A percentile compares a stretch with the other conserved stretches of the same genome.
Evolutionary conservation across 2,113 vertebrate genomes (phyloP).

Genomic region (Passer montanus): DNA sequence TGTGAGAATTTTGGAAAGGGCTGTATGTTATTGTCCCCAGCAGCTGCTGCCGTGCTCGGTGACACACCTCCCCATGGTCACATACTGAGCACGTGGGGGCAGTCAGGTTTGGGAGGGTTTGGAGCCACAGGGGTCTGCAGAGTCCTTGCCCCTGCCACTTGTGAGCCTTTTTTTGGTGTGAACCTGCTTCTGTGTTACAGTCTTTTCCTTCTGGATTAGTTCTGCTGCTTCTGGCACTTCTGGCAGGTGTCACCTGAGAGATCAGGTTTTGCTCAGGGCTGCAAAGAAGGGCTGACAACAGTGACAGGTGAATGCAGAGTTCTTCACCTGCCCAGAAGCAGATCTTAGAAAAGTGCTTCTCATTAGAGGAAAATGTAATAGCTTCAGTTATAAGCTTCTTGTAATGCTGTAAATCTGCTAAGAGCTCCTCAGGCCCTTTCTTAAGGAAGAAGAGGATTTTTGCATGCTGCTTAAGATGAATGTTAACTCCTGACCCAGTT

Average conservation of each 20-base stretch:
- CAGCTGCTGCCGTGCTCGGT: not conserved
- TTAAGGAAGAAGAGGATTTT: not conserved
- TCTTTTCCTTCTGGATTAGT: not conserved
- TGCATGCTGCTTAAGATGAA: not conserved
- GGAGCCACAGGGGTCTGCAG: not conserved
- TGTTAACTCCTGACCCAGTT: not conserved
- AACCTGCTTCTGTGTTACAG: fast-evolving
- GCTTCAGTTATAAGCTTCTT: not conserved
- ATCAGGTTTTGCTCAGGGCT: not conserved
- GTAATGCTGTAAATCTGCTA: not conserved
- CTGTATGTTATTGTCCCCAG: not conserved
- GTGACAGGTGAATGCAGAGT: not conserved
- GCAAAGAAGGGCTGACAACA: not conserved
- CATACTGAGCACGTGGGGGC: fast-evolving
- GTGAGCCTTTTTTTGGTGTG: not conserved
- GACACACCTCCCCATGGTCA: not conserved
- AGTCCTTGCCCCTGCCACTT: not conserved
- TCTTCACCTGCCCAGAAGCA: not conserved
- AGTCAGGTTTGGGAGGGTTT: not conserved
- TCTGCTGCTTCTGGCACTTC: not conserved
- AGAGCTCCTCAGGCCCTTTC: not conserved
- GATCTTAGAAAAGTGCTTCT: not conserved
- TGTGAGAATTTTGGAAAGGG: constrained; percentile 75
- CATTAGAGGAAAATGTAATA: not conserved
- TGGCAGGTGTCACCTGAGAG: not conserved